Conservation (phyloP, 2,888 invertebrate species). For the Drosophila borborema region DNA sequence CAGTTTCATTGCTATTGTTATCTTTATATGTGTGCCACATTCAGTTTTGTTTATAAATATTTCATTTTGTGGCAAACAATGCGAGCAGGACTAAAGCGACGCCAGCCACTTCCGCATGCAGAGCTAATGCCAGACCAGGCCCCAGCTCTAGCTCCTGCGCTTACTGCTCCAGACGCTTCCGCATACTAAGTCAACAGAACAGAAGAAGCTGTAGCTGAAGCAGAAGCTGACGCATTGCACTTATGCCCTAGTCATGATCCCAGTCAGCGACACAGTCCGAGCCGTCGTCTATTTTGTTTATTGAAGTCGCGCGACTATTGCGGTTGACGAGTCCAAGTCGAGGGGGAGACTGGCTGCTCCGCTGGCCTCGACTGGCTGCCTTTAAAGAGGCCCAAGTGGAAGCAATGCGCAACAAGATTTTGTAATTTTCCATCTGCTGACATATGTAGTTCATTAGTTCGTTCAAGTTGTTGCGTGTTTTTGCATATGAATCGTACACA, state of each 20-base stretch:
- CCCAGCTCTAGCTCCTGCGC: not conserved
- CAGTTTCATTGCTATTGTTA: constrained; percentile 49
- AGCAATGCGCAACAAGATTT: constrained; percentile 54
- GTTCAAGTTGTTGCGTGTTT: constrained; percentile 20
- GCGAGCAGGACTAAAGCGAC: constrained; percentile 50
- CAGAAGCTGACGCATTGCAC: constrained; percentile 36
- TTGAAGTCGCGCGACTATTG: constrained; percentile 56
- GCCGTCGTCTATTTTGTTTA: constrained; percentile 52
- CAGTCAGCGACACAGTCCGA: constrained; percentile 6
- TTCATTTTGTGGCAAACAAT: constrained; percentile 70
- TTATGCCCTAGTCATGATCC: constrained; percentile 46
- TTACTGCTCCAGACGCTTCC: constrained; percentile 46
- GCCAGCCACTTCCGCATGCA: constrained; percentile 66
- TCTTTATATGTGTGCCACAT: constrained; percentile 70
- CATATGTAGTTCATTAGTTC: constrained; percentile 78
- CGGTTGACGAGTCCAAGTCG: constrained; percentile 53
- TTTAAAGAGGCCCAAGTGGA: constrained; percentile 47
- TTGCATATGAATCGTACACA: constrained; percentile 68
- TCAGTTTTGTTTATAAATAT: constrained; percentile 74
- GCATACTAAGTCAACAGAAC: constrained; percentile 40
- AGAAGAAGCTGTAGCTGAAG: too few relatives aligned
- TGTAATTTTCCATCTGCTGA: constrained; percentile 74
- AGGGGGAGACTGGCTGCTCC: constrained; percentile 6
- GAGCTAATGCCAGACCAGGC: constrained; percentile 15
- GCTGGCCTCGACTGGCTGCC: constrained; percentile 7